A percentile compares a stretch with the other conserved stretches of the same genome.
Evolutionary conservation across 2,888 invertebrate species (phyloP).

Genomic region (Chrysolina oricalcia): DNA sequence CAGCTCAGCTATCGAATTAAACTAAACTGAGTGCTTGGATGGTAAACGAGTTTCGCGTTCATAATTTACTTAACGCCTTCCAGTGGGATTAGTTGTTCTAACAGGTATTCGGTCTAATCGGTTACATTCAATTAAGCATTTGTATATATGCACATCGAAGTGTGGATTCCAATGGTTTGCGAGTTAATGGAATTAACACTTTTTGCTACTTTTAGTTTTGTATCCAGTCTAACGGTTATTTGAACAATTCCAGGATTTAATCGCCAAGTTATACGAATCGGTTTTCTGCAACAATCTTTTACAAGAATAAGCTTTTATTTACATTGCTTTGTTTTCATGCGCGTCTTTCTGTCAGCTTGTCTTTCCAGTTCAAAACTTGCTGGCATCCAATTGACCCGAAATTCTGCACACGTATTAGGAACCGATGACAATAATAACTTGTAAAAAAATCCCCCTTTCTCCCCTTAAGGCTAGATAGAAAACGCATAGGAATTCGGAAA

Average conservation of each 20-base stretch:
- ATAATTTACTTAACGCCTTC: constrained; percentile 16
- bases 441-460: too few relatives aligned
- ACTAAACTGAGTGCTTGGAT: neutral
- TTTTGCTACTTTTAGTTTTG: neutral
- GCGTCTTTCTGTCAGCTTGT: too few relatives aligned
- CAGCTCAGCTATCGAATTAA: neutral
- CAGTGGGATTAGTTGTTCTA: constrained; percentile 3
- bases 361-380: too few relatives aligned
- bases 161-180: constrained; percentile 5
- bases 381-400: too few relatives aligned
- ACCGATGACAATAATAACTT: too few relatives aligned
- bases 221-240: neutral
- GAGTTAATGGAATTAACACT: neutral
- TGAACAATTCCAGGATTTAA: neutral
- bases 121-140: constrained; percentile 21
- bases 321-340: too few relatives aligned
- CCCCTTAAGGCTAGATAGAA: too few relatives aligned
- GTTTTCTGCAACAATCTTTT: too few relatives aligned
- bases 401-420: too few relatives aligned
- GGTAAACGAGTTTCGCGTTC: constrained; percentile 1
- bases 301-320: too few relatives aligned
- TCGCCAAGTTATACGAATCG: neutral
- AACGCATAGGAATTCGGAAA: too few relatives aligned
- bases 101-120: constrained; percentile 14
- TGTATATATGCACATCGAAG: constrained; percentile 3